These are phyloP conservation scores for Synergus gifuensis DNA, from an alignment of 2,888 invertebrate genomes.

Conservation along the genomic window DNA sequence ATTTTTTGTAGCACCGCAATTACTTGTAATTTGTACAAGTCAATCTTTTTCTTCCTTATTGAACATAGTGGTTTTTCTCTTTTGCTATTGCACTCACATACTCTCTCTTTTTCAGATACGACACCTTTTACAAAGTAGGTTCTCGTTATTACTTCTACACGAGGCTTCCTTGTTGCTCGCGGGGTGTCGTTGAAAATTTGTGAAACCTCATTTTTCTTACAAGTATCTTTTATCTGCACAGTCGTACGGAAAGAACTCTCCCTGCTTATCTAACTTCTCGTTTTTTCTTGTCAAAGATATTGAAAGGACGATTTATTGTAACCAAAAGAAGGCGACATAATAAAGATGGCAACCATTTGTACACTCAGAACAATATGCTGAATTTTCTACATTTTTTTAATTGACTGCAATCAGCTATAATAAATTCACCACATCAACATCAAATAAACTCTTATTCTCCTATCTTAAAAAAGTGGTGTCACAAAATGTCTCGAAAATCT, in stretches of 20 bases:
- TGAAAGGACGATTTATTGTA: not conserved
- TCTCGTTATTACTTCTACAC: constrained; percentile 55
- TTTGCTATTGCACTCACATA: constrained; percentile 18
- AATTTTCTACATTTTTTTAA: not conserved
- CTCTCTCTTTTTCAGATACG: constrained; percentile 51
- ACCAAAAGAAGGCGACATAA: not conserved
- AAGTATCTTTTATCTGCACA: constrained; percentile 24
- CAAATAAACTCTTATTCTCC: no score
- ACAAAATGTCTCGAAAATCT: no score
- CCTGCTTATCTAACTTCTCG: not conserved
- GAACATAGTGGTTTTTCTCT: not conserved
- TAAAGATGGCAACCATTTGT: not conserved
- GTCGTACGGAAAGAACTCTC: not conserved
- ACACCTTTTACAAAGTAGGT: constrained; percentile 54
- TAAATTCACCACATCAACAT: no score
- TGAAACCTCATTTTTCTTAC: constrained; percentile 31
- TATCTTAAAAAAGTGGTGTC: no score
- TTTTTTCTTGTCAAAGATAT: constrained; percentile 19
- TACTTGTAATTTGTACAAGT: not conserved
- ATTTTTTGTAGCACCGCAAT: not conserved
- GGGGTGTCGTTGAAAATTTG: constrained; percentile 28
- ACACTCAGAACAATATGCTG: not conserved
- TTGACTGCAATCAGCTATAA: no score
- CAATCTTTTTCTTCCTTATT: not conserved
- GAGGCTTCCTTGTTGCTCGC: constrained; percentile 54